These are phyloP conservation scores for Cyanoliseus patagonus DNA, from an alignment of 2,113 vertebrate genomes.

Conservation along the genomic window DNA sequence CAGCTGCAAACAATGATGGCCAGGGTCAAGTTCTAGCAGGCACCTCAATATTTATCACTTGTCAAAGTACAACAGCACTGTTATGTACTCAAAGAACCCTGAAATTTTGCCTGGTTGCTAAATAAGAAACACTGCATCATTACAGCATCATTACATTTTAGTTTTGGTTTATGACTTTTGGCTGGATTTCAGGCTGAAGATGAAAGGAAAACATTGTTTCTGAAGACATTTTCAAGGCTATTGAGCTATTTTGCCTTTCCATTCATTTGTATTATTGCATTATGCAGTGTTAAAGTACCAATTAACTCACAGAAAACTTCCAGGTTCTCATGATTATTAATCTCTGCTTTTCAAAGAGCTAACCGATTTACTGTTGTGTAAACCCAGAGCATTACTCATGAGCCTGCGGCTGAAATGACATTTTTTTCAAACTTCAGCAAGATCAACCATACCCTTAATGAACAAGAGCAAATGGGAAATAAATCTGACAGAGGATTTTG, in stretches of 20 bases:
- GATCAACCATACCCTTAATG: constrained; percentile 26
- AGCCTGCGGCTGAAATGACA: not conserved
- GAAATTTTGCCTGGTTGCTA: not conserved
- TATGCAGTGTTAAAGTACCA: not conserved
- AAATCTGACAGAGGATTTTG: constrained; percentile 26
- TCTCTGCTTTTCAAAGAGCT: constrained; percentile 24
- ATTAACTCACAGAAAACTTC: constrained; percentile 34
- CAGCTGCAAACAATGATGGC: not conserved
- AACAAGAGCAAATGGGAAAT: constrained; percentile 36
- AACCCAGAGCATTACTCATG: constrained; percentile 45
- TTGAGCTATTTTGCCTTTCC: not conserved
- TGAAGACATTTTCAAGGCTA: not conserved
- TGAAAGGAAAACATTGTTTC: not conserved
- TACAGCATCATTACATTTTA: not conserved
- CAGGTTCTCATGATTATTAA: constrained; percentile 45
- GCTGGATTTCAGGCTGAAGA: not conserved
- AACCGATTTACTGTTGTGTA: constrained; percentile 40
- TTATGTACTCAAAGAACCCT: not conserved
- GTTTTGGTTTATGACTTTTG: not conserved
- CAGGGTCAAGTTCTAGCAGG: not conserved
- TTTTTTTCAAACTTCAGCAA: constrained; percentile 37
- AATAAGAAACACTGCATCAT: not conserved
- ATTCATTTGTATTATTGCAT: not conserved
- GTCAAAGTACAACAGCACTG: not conserved
- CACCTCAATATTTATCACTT: not conserved